Conservation (phyloP, 2,888 invertebrate species). For the Myopa tessellatipennis region DNA sequence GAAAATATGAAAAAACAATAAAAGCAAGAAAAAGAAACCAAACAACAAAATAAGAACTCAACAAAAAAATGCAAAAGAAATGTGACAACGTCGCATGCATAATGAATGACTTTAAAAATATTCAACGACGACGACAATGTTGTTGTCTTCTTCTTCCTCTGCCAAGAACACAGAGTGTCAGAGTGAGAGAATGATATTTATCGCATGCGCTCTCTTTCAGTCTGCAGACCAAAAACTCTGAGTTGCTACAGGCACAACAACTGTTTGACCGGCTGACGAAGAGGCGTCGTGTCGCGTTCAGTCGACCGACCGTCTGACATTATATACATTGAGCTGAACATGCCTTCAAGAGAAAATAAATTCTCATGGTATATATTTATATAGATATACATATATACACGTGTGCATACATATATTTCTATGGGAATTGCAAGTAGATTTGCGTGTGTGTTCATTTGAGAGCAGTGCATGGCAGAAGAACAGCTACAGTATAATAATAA, state of each 20-base stretch:
- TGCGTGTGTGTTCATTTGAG: not conserved
- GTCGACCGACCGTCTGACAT: not conserved
- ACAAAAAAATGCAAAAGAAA: constrained; percentile 39
- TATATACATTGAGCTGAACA: not conserved
- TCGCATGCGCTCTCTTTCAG: not conserved
- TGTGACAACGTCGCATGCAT: constrained; percentile 47
- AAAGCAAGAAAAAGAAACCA: constrained; percentile 12
- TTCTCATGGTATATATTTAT: not conserved
- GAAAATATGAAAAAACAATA: constrained; percentile 24
- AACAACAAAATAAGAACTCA: constrained; percentile 12
- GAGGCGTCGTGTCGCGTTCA: not conserved
- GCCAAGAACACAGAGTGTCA: constrained; percentile 6
- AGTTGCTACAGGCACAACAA: not conserved
- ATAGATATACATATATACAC: not conserved
- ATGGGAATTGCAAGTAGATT: not conserved
- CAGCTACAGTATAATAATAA: not conserved
- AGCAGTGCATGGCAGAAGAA: not conserved
- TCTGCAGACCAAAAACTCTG: too few species aligned
- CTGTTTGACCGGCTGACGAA: not conserved
- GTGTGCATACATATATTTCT: not conserved
- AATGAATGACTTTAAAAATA: constrained; percentile 46
- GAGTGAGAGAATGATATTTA: not conserved
- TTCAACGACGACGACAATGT: constrained; percentile 13
- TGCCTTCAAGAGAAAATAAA: not conserved
- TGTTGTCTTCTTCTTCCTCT: constrained; percentile 4